phyloP scores from a whole-genome alignment of 2,797 vertebrate species.

The Eulemur rubriventer region DNA sequence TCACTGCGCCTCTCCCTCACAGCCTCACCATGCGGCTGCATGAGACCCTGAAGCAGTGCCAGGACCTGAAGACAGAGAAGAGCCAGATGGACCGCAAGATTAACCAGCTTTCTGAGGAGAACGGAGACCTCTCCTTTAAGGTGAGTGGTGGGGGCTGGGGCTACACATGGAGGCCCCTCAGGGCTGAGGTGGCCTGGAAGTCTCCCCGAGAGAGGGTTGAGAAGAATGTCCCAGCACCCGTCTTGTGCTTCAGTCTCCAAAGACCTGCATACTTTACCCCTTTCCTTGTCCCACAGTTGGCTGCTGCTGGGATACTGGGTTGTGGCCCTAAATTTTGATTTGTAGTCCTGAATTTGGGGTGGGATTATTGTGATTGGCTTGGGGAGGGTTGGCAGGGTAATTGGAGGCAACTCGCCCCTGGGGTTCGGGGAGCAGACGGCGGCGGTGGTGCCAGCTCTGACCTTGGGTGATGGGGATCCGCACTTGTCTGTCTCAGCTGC shows the following conservation, averaged over 20 bases:
- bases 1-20: neutral
- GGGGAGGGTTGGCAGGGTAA: neutral
- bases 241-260: neutral
- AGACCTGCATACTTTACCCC: neutral
- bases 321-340: neutral
- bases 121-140: conserved; percentile 93
- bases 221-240: neutral
- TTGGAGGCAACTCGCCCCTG: neutral
- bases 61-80: conserved; percentile 91
- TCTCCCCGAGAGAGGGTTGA: neutral
- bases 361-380: neutral
- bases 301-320: neutral
- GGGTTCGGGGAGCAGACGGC: neutral
- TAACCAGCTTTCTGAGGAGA: conserved; percentile 92
- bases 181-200: neutral
- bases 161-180: neutral
- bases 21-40: conserved; percentile 92
- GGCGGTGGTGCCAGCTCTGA: neutral
- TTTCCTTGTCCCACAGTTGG: neutral
- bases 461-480: neutral
- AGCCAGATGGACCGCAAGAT: conserved; percentile 93
- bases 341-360: neutral
- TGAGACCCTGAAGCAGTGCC: conserved; percentile 91
- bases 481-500: conserved; percentile 78
- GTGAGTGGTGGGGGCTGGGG: conserved; percentile 71